Conservation (phyloP, 2,888 invertebrate genomes). For the Xylota sylvarum region DNA sequence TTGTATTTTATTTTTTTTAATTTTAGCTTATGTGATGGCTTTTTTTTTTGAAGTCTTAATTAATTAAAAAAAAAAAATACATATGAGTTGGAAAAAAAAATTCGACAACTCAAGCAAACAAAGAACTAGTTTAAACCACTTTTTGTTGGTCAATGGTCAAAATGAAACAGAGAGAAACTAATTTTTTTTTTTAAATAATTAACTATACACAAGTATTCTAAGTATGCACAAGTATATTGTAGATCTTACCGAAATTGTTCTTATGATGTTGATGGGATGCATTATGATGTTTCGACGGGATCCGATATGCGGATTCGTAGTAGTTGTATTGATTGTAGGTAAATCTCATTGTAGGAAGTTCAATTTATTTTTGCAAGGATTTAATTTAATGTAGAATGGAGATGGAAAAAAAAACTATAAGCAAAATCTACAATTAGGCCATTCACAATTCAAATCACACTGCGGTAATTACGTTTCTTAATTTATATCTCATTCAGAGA, state of each 20-base stretch:
- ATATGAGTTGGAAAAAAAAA: not conserved
- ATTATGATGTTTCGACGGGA: constrained; percentile 83
- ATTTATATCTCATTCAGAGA: not conserved
- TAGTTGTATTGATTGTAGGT: constrained; percentile 84
- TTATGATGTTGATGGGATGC: constrained; percentile 81
- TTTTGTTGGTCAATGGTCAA: not conserved
- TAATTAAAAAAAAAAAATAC: not conserved
- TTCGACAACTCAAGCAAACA: no score
- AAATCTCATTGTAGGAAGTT: constrained; percentile 82
- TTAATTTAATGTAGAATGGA: not conserved
- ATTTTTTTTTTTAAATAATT: not conserved
- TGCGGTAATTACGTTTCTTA: constrained; percentile 43
- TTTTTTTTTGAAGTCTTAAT: not conserved
- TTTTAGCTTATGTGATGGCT: not conserved
- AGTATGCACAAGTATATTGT: not conserved
- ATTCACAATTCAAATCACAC: constrained; percentile 62
- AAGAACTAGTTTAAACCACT: not conserved
- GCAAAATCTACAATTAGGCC: constrained; percentile 3
- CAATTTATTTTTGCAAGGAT: constrained; percentile 1
- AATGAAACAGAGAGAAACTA: not conserved
- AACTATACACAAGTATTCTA: not conserved
- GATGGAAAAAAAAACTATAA: no score
- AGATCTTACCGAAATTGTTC: constrained; percentile 83
- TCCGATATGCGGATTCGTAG: constrained; percentile 83
- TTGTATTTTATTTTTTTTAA: not conserved